Evolutionary conservation across 2,797 vertebrate genomes (phyloP).

Genomic region (Atherinosoma microstoma): DNA sequence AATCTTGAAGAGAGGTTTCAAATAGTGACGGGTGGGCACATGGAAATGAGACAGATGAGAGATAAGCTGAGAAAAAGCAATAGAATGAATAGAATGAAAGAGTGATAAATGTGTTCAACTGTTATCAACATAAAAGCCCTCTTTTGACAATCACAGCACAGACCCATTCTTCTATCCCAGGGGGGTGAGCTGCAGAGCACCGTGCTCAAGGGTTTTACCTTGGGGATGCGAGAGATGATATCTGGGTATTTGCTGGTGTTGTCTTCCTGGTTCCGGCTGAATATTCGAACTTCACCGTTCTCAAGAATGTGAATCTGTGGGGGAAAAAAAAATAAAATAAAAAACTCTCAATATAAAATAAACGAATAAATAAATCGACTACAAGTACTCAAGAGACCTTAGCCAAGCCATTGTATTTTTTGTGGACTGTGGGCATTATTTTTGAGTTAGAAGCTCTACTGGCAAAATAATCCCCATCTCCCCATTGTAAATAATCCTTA

Average conservation of each 20-base stretch:
- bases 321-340: background rate
- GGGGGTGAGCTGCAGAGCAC: constrained; percentile 33
- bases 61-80: constrained; percentile 18
- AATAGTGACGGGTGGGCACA: constrained; percentile 13
- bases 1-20: constrained; percentile 15
- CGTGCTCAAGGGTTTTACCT: constrained; percentile 77
- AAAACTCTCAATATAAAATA: background rate
- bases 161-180: background rate
- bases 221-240: constrained; percentile 88
- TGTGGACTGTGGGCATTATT: no score
- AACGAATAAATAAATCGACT: background rate
- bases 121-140: constrained; percentile 44
- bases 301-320: constrained; percentile 90
- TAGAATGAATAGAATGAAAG: constrained; percentile 24
- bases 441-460: no score
- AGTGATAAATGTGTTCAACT: constrained; percentile 38
- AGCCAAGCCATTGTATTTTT: no score
- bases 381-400: no score
- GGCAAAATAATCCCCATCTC: no score
- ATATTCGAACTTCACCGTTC: constrained; percentile 87
- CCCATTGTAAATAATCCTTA: no score
- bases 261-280: constrained; percentile 94
- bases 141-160: constrained; percentile 46
- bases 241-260: constrained; percentile 93
- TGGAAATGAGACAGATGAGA: constrained; percentile 23